Conservation (phyloP, 2,888 invertebrate genomes). For the Eulithis testata region DNA sequence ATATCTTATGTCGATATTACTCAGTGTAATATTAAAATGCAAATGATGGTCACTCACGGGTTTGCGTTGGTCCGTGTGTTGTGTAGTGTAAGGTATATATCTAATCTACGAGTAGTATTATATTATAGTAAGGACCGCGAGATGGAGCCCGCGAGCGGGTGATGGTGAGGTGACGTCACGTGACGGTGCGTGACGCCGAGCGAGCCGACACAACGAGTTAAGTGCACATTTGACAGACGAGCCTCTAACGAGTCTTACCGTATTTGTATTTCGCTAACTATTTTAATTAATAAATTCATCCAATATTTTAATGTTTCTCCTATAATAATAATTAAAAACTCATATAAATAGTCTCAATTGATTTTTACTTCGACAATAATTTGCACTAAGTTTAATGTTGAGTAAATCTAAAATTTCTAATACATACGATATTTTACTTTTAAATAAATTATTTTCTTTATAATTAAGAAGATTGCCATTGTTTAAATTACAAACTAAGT, state of each 20-base stretch:
- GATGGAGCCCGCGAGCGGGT: slow-evolving; percentile 34
- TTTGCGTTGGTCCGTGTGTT: slow-evolving; percentile 13
- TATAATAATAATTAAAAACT: slow-evolving; percentile 84
- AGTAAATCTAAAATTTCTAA: slow-evolving; percentile 85
- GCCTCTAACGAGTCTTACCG: slow-evolving; percentile 83
- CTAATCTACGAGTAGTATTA: background rate
- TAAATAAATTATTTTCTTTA: slow-evolving; percentile 84
- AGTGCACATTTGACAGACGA: slow-evolving; percentile 76
- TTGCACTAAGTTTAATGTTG: slow-evolving; percentile 84
- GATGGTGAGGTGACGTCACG: slow-evolving; percentile 22
- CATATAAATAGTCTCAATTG: slow-evolving; percentile 84
- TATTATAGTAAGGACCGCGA: slow-evolving; percentile 4
- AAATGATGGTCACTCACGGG: slow-evolving; percentile 59
- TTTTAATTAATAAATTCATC: slow-evolving; percentile 85
- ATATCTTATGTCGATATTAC: slow-evolving; percentile 76
- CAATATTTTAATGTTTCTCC: slow-evolving; percentile 82
- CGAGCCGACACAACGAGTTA: slow-evolving; percentile 46
- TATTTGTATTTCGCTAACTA: slow-evolving; percentile 85
- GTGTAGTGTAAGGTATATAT: slow-evolving; percentile 6
- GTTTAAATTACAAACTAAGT: slow-evolving; percentile 82
- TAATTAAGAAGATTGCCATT: slow-evolving; percentile 81
- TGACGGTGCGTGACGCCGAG: slow-evolving; percentile 31
- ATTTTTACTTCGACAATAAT: slow-evolving; percentile 80
- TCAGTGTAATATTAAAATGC: slow-evolving; percentile 72
- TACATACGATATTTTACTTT: slow-evolving; percentile 81